Evolutionary conservation across 2,797 vertebrate species (phyloP).

Genomic region (Sebastes elongatus): DNA sequence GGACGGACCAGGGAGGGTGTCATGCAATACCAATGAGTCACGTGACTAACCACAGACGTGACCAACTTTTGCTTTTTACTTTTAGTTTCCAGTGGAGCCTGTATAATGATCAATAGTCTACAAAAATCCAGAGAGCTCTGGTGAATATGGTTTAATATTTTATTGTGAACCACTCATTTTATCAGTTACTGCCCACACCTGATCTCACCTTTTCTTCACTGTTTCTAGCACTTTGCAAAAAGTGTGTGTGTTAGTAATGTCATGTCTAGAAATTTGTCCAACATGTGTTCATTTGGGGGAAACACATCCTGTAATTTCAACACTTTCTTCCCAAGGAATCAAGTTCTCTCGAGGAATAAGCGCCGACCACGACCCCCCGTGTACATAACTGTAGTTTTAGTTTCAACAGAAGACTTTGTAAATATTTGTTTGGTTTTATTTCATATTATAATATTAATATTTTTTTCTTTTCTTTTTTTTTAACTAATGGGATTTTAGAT

Average conservation of each 20-base stretch:
- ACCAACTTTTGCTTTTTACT: too few species aligned
- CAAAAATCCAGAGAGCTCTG: neutral
- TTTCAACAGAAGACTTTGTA: constrained; percentile 70
- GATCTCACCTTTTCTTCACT: neutral
- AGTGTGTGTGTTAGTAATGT: neutral
- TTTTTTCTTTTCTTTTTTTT: constrained; percentile 56
- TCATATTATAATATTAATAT: constrained; percentile 66
- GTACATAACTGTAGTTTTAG: constrained; percentile 74
- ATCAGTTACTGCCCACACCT: neutral
- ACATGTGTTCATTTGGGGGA: neutral
- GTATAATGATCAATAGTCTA: neutral
- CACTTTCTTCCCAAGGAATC: constrained; percentile 41
- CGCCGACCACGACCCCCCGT: constrained; percentile 52
- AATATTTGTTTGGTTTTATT: constrained; percentile 76
- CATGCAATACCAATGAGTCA: too few species aligned
- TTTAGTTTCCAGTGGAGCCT: neutral
- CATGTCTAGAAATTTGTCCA: neutral
- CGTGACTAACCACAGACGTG: too few species aligned
- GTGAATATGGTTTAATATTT: too few species aligned
- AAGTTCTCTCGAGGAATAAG: constrained; percentile 52
- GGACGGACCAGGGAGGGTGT: too few species aligned
- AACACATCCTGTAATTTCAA: constrained; percentile 49
- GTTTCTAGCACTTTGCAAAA: neutral
- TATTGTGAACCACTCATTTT: too few species aligned
- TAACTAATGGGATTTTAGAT: constrained; percentile 77